phyloP scores from a whole-genome alignment of 2,888 invertebrate genomes.

The Eupithecia abbreviata region DNA sequence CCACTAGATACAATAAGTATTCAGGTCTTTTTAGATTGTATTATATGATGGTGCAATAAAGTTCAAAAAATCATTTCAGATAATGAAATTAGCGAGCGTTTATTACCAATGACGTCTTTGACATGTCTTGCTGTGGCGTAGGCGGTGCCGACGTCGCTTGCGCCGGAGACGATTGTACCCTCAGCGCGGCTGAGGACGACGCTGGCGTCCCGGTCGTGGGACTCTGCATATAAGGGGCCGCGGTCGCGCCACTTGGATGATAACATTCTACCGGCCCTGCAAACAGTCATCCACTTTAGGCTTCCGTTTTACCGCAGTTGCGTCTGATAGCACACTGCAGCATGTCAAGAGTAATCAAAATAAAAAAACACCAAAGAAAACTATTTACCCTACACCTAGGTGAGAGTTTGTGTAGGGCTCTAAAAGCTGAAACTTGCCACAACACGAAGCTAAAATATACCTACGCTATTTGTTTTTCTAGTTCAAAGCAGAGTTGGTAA shows the following conservation, averaged over 20 bases:
- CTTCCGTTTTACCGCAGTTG: not conserved
- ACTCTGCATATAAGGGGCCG: slow-evolving; percentile 67
- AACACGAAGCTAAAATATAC: not conserved
- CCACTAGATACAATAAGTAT: too few species aligned
- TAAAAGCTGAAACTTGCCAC: not conserved
- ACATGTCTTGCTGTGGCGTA: slow-evolving; percentile 74
- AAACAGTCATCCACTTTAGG: not conserved
- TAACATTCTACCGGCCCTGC: slow-evolving; percentile 78
- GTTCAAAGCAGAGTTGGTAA: not conserved
- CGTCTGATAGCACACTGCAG: not conserved
- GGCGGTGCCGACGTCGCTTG: slow-evolving; percentile 74
- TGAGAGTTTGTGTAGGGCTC: not conserved
- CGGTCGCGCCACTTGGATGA: slow-evolving; percentile 68
- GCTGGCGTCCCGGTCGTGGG: slow-evolving; percentile 64
- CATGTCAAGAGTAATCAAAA: not conserved
- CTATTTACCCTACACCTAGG: not conserved
- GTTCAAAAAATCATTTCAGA: not conserved
- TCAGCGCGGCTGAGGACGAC: slow-evolving; percentile 62
- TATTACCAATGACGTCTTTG: slow-evolving; percentile 74
- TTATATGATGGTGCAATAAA: too few species aligned
- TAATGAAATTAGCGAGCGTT: not conserved
- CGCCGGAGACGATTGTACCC: slow-evolving; percentile 69
- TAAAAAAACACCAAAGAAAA: not conserved
- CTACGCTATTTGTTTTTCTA: not conserved
- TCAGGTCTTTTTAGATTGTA: too few species aligned